These are phyloP conservation scores for Babylonia areolata DNA, from an alignment of 1,140 invertebrate species.

Conservation along the genomic window DNA sequence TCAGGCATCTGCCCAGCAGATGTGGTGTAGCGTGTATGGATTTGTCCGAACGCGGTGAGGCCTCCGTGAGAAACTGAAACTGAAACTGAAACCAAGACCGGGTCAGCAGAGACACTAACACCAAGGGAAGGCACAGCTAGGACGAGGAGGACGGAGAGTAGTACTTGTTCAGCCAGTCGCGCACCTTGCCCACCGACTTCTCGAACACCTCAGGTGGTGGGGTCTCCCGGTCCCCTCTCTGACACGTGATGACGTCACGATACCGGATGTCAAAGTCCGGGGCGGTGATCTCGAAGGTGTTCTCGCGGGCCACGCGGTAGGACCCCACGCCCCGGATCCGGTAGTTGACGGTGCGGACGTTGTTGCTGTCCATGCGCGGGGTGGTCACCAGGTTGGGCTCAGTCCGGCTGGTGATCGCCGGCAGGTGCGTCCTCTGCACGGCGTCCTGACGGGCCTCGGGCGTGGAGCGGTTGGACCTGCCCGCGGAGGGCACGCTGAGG, in stretches of 20 bases:
- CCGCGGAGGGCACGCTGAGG: neutral
- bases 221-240: conserved; percentile 46
- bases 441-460: conserved; percentile 7
- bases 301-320: conserved; percentile 44
- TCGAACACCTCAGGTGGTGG: conserved; percentile 56
- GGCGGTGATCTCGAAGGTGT: conserved; percentile 62
- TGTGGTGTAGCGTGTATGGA: too few relatives aligned
- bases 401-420: conserved; percentile 43
- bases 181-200: conserved; percentile 44
- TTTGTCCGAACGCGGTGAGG: too few relatives aligned
- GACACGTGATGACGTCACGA: conserved; percentile 53
- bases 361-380: conserved; percentile 5
- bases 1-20: too few relatives aligned
- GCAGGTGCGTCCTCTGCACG: conserved; percentile 40
- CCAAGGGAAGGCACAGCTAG: too few relatives aligned
- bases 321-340: conserved; percentile 24
- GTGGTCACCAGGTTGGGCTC: conserved; percentile 18
- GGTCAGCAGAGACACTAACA: neutral
- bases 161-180: conserved; percentile 42
- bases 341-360: conserved; percentile 25
- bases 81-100: neutral
- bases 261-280: conserved; percentile 62
- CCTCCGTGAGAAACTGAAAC: too few relatives aligned
- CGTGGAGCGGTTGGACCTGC: neutral
- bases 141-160: neutral